phyloP scores from a whole-genome alignment of 2,797 vertebrate genomes.

The Acipenser ruthenus region DNA sequence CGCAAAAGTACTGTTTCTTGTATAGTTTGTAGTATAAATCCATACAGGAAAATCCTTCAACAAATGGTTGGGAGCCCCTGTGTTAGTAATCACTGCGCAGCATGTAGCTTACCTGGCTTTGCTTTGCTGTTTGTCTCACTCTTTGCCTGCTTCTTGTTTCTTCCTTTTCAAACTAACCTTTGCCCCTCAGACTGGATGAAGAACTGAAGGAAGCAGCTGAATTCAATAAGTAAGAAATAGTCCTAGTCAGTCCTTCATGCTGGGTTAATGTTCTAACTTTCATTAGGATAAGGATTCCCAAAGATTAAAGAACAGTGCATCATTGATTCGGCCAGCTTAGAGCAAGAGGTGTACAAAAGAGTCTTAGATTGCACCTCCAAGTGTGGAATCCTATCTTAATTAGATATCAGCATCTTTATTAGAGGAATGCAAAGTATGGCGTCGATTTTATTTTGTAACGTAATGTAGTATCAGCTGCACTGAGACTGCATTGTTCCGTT shows the following conservation, averaged over 20 bases:
- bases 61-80: not conserved
- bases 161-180: slow-evolving; percentile 30
- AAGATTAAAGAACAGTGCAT: not conserved
- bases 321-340: not conserved
- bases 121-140: slow-evolving; percentile 57
- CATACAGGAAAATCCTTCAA: no score
- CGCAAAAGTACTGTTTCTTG: no score
- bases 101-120: slow-evolving; percentile 37
- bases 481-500: not conserved
- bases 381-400: not conserved
- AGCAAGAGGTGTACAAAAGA: not conserved
- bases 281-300: not conserved
- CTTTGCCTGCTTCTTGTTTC: slow-evolving; percentile 44
- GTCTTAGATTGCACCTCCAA: no score
- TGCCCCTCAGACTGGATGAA: slow-evolving; percentile 80
- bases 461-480: not conserved
- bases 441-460: not conserved
- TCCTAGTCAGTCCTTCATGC: not conserved
- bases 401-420: not conserved
- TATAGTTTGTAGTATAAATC: no score
- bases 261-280: slow-evolving; percentile 5
- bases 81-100: slow-evolving; percentile 13
- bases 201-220: slow-evolving; percentile 81
- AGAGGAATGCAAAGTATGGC: slow-evolving; percentile 1
- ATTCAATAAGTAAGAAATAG: slow-evolving; percentile 75